Percentiles rank a stretch among this genome's conserved stretches.
Conservation (phyloP, 2,797 vertebrate genomes). For the Acrossocheilus fasciatus region DNA sequence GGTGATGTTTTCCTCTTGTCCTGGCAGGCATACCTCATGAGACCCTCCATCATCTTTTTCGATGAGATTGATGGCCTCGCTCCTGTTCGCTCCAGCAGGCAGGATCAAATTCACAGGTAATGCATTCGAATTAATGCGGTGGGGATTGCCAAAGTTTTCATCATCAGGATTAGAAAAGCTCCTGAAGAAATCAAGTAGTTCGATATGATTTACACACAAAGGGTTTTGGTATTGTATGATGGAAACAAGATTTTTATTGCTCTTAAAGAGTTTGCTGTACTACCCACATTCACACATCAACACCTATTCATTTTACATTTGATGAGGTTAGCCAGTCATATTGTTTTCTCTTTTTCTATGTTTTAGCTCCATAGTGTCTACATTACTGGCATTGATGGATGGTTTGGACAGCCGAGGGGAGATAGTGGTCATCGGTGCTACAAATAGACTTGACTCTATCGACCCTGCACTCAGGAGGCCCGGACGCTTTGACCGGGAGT, state of each 20-base stretch:
- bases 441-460: constrained; percentile 99
- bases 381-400: constrained; percentile 98
- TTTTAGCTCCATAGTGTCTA: constrained; percentile 97
- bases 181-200: constrained; percentile 2
- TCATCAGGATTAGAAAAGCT: constrained; percentile 2
- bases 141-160: constrained; percentile 11
- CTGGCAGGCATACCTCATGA: constrained; percentile 96
- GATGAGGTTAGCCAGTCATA: neutral
- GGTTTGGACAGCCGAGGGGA: constrained; percentile 98
- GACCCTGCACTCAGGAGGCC: constrained; percentile 99
- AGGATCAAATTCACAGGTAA: constrained; percentile 99
- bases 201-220: neutral
- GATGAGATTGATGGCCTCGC: constrained; percentile 99
- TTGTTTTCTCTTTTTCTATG: neutral
- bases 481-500: constrained; percentile 99
- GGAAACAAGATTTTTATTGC: neutral
- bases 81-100: constrained; percentile 97
- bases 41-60: constrained; percentile 99
- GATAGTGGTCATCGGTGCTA: constrained; percentile 99
- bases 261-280: neutral
- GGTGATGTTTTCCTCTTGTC: constrained; percentile 41
- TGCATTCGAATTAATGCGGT: neutral
- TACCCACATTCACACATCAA: neutral
- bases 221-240: neutral
- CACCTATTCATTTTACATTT: neutral